Conservation (phyloP, 1,140 invertebrate genomes). For the Bombus ignitus region DNA sequence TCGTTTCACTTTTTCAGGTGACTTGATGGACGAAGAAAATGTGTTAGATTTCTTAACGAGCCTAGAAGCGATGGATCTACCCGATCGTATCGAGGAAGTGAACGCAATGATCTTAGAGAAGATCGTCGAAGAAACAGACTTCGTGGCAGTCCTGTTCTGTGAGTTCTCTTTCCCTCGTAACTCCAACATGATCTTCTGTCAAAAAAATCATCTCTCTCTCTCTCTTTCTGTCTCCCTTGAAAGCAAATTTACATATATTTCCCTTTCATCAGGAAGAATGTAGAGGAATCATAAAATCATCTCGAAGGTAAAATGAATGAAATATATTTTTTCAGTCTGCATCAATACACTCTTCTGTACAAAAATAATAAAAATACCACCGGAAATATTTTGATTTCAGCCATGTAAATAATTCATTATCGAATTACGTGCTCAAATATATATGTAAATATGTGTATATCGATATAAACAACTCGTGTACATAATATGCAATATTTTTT, state of each 20-base stretch:
- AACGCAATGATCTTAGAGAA: conserved; percentile 95
- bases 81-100: conserved; percentile 97
- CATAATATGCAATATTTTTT: conserved; percentile 26
- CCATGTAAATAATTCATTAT: not conserved
- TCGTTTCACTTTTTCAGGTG: conserved; percentile 84
- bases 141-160: conserved; percentile 97
- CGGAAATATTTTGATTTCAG: not conserved
- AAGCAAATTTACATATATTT: not conserved
- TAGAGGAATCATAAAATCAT: not conserved
- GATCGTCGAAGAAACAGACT: conserved; percentile 95
- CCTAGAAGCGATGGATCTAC: conserved; percentile 96
- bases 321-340: not conserved
- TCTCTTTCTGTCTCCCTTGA: conserved; percentile 2
- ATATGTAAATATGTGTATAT: not conserved
- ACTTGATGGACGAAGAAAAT: conserved; percentile 96
- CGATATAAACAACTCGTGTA: conserved; percentile 3
- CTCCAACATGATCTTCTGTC: not conserved
- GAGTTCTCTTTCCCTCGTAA: conserved; percentile 84
- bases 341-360: not conserved
- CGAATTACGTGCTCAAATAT: not conserved
- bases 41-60: conserved; percentile 96
- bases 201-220: conserved; percentile 25
- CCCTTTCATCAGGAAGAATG: conserved; percentile 9
- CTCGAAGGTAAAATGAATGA: not conserved
- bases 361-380: not conserved